A percentile compares a stretch with the other conserved stretches of the same genome.
Conservation (phyloP, 2,113 vertebrate genomes). For the Cavia aperea region DNA sequence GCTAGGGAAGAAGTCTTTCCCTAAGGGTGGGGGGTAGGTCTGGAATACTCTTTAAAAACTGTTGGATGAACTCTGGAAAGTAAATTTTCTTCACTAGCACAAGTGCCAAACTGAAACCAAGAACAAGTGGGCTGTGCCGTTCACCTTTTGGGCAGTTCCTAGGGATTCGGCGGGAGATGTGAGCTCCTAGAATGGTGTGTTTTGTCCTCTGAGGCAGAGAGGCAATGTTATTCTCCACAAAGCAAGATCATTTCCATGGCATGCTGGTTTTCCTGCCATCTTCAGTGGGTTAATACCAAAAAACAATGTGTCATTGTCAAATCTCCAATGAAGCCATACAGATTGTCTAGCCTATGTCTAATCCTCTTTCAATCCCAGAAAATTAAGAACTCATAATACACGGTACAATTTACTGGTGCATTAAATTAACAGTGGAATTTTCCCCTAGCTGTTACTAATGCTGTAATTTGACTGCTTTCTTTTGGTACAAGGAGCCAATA, state of each 20-base stretch:
- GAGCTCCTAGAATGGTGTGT: too few species aligned
- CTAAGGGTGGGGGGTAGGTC: rapidly evolving
- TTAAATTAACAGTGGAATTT: slow-evolving; percentile 34
- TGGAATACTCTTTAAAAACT: slow-evolving; percentile 8
- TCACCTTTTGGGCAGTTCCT: not conserved
- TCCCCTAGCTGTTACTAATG: not conserved
- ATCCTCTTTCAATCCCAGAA: slow-evolving; percentile 40
- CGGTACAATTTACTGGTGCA: not conserved
- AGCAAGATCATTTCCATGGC: not conserved
- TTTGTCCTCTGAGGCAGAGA: not conserved
- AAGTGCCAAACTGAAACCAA: not conserved
- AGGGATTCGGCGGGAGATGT: not conserved
- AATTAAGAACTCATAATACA: slow-evolving; percentile 36
- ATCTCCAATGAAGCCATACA: not conserved
- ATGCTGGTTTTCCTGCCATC: not conserved
- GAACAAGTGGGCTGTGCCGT: not conserved
- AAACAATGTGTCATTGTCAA: not conserved
- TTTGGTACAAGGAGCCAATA: slow-evolving; percentile 6
- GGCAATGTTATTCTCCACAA: not conserved
- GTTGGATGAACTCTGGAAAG: not conserved
- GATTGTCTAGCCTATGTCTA: not conserved
- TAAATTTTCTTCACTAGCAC: not conserved
- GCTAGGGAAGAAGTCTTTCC: not conserved
- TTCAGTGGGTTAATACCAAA: not conserved
- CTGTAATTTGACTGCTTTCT: not conserved